A percentile compares a stretch with the other conserved stretches of the same genome.
These are phyloP conservation scores for Anguilla megastoma DNA, from an alignment of 2,797 vertebrate species.

Conservation along the genomic window DNA sequence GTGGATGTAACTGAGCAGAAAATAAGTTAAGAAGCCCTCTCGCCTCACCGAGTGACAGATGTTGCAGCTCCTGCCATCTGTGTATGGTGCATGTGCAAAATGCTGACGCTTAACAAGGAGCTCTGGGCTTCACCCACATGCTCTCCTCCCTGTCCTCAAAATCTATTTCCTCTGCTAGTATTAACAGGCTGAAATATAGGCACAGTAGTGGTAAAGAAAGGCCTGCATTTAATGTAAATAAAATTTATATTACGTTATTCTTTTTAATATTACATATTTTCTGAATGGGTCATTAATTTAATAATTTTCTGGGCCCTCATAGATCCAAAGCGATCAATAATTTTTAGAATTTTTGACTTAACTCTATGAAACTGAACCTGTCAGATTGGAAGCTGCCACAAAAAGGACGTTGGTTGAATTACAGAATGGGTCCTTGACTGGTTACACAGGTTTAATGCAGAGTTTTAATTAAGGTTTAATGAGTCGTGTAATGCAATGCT, in stretches of 20 bases:
- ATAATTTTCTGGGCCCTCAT: neutral
- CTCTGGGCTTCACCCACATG: constrained; percentile 1
- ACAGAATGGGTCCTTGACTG: neutral
- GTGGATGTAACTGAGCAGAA: neutral
- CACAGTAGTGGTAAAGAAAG: neutral
- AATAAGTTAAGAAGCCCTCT: neutral
- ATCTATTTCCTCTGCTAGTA: neutral
- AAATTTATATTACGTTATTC: neutral
- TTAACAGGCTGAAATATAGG: constrained; percentile 3
- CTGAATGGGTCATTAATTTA: neutral
- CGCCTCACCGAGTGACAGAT: neutral
- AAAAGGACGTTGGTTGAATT: neutral
- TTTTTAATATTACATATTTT: neutral
- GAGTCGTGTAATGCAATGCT: neutral
- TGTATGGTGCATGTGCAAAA: neutral
- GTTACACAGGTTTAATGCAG: neutral
- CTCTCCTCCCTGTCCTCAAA: neutral
- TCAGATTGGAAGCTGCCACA: neutral
- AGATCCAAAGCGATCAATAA: neutral
- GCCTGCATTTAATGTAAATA: neutral
- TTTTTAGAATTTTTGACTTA: neutral
- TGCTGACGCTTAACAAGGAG: constrained; percentile 18
- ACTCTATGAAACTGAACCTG: neutral
- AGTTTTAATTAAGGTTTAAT: constrained; percentile 19
- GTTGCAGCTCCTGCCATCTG: neutral